These are phyloP conservation scores for Sceloporus tristichus DNA, from an alignment of 2,113 vertebrate species.

Conservation along the genomic window DNA sequence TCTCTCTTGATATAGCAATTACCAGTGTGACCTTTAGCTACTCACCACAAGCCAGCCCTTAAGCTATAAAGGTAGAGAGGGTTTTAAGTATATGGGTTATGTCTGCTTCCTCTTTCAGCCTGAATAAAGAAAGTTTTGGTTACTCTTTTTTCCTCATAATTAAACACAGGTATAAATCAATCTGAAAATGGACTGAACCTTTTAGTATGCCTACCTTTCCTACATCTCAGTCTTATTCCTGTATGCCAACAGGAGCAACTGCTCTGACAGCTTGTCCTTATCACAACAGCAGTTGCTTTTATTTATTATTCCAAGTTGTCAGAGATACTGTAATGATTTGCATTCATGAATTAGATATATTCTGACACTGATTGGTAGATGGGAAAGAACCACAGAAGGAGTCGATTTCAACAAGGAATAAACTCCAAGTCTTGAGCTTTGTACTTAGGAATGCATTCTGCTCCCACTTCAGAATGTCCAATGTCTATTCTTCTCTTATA, in stretches of 20 bases:
- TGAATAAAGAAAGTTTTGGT: slow-evolving; percentile 10
- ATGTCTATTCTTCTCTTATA: not conserved
- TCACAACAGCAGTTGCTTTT: not conserved
- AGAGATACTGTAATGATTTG: rapidly evolving
- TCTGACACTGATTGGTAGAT: not conserved
- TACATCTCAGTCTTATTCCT: not conserved
- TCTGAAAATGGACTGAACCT: not conserved
- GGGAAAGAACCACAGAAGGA: not conserved
- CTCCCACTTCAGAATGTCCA: not conserved
- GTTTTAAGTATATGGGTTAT: slow-evolving; percentile 1
- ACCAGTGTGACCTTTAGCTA: not conserved
- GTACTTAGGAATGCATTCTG: not conserved
- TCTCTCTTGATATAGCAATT: not conserved
- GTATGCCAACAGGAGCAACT: rapidly evolving
- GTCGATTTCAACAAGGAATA: not conserved
- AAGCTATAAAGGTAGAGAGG: not conserved
- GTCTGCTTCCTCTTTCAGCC: not conserved
- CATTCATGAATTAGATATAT: rapidly evolving
- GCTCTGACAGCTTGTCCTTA: not conserved
- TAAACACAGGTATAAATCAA: not conserved
- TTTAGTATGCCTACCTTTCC: not conserved
- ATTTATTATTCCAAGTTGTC: not conserved
- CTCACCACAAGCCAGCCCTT: slow-evolving; percentile 12
- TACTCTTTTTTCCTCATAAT: slow-evolving; percentile 13
- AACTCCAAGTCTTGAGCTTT: not conserved